These are phyloP conservation scores for Chelon auratus DNA, from an alignment of 2,797 vertebrate genomes.

Conservation along the genomic window DNA sequence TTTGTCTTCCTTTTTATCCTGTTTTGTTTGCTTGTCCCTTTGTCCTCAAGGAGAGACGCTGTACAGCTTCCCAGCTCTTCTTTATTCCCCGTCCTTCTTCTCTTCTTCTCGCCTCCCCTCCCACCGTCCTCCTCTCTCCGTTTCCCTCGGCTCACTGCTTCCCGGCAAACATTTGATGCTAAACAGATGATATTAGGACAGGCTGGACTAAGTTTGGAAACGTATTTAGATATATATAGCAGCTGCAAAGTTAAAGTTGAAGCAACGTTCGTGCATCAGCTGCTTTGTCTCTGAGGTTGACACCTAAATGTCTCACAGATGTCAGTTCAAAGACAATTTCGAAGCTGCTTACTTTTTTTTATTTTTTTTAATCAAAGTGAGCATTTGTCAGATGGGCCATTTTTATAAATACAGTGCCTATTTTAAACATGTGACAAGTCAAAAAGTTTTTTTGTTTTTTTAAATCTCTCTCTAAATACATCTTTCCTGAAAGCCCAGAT, in stretches of 20 bases:
- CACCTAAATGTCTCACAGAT: conserved; percentile 22
- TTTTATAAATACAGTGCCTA: not conserved
- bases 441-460: not conserved
- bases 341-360: not conserved
- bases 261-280: not conserved
- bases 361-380: not conserved
- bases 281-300: conserved; percentile 5
- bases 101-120: conserved; percentile 12
- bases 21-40: conserved; percentile 27
- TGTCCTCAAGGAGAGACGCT: conserved; percentile 32
- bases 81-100: conserved; percentile 2
- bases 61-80: conserved; percentile 17
- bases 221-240: conserved; percentile 16
- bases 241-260: conserved; percentile 26
- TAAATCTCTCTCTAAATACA: not conserved
- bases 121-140: conserved; percentile 5
- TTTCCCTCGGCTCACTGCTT: conserved; percentile 25
- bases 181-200: conserved; percentile 19
- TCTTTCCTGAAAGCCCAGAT: not conserved
- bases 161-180: conserved; percentile 42
- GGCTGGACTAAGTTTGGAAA: conserved; percentile 23
- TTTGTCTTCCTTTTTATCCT: conserved; percentile 42
- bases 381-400: not conserved
- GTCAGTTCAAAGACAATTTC: conserved; percentile 6
- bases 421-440: not conserved